These are phyloP conservation scores for Agelas oroides DNA, from an alignment of 37 sponge, comb jelly and placozoan genomes.

Conservation along the genomic window DNA sequence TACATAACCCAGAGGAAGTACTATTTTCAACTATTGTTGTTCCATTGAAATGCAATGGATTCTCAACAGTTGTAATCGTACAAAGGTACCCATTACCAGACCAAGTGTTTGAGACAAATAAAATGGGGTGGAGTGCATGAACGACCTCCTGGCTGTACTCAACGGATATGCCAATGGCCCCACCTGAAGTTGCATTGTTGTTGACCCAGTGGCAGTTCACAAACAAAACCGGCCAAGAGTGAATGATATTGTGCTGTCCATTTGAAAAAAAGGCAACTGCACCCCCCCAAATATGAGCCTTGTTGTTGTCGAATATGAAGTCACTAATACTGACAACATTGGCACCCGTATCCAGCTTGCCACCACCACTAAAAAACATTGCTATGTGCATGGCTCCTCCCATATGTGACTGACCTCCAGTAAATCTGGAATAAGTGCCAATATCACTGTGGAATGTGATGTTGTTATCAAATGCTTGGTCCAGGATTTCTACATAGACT, in stretches of 20 bases:
- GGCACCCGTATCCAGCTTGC: too few species aligned
- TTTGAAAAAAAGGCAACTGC: background rate
- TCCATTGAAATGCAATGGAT: too few species aligned
- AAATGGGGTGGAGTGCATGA: too few species aligned
- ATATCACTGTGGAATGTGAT: background rate
- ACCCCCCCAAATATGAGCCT: background rate
- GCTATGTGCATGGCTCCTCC: background rate
- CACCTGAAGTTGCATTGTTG: background rate
- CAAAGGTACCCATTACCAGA: too few species aligned
- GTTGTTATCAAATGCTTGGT: background rate
- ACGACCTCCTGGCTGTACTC: too few species aligned
- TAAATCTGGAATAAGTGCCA: background rate
- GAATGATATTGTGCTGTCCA: background rate
- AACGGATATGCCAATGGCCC: background rate
- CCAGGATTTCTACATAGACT: background rate
- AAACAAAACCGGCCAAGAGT: background rate
- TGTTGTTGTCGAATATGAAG: background rate
- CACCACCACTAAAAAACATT: constrained; percentile 15
- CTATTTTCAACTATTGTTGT: background rate
- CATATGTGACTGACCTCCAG: background rate
- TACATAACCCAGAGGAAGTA: constrained; percentile 4
- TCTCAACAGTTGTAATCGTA: too few species aligned
- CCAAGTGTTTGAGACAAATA: too few species aligned
- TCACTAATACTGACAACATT: background rate
- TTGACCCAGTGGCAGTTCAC: background rate